Evolutionary conservation across 1,140 invertebrate species (phyloP).

Genomic region (Aphis craccivora): DNA sequence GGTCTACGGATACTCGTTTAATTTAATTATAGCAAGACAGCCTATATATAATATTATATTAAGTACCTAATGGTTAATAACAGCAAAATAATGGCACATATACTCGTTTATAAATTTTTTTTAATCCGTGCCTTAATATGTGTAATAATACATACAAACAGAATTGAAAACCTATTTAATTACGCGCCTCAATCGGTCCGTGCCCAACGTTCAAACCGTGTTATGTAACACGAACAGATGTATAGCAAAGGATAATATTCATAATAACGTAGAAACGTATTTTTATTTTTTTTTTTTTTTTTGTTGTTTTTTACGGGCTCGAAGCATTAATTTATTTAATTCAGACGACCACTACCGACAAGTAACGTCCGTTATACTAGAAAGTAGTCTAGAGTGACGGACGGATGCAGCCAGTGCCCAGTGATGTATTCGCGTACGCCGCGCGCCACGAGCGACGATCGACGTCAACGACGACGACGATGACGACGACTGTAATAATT

Average conservation of each 20-base stretch:
- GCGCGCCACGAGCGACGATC: neutral
- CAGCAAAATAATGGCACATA: too few relatives aligned
- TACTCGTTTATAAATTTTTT: too few relatives aligned
- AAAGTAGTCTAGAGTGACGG: neutral
- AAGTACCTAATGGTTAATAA: too few relatives aligned
- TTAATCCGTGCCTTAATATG: too few relatives aligned
- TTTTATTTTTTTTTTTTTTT: neutral
- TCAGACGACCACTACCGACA: neutral
- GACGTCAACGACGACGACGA: neutral
- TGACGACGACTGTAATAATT: neutral
- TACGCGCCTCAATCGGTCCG: neutral
- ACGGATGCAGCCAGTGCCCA: neutral
- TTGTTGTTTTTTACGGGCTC: neutral
- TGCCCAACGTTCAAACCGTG: too few relatives aligned
- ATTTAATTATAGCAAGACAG: too few relatives aligned
- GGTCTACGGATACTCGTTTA: too few relatives aligned
- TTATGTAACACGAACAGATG: neutral
- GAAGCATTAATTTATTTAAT: neutral
- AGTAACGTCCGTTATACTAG: neutral
- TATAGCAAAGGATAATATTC: neutral
- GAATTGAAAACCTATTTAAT: neutral
- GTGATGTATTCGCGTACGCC: neutral
- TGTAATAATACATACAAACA: neutral
- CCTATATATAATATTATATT: too few relatives aligned
- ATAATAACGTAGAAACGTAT: neutral